Percentiles rank a stretch among this genome's conserved stretches.
phyloP scores from a whole-genome alignment of 23 tunicate genomes.

The Ascidia mentula region DNA sequence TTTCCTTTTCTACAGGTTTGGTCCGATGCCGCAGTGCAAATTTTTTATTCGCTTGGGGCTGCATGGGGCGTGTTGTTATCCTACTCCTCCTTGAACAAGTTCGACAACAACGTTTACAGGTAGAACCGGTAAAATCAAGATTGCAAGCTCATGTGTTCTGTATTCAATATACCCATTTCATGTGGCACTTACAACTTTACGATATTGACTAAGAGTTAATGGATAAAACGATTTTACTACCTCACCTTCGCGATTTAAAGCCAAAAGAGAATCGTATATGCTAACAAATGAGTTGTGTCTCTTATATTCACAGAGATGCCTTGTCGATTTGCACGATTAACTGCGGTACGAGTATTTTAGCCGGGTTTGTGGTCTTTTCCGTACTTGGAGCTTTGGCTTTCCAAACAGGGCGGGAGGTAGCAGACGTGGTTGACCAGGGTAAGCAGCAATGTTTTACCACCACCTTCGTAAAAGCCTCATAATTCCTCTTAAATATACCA shows the following conservation, averaged over 20 bases:
- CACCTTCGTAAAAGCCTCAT: neutral
- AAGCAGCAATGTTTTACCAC: neutral
- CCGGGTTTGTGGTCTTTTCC: conserved; percentile 85
- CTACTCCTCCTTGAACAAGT: conserved; percentile 77
- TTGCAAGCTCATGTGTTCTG: too few relatives aligned
- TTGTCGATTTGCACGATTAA: conserved; percentile 48
- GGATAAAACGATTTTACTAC: too few relatives aligned
- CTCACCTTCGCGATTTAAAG: too few relatives aligned
- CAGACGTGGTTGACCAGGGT: conserved; percentile 83
- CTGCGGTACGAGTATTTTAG: conserved; percentile 60
- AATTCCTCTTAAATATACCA: neutral
- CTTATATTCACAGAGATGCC: conserved; percentile 72
- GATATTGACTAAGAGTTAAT: too few relatives aligned
- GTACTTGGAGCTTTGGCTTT: conserved; percentile 76
- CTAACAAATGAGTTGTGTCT: too few relatives aligned
- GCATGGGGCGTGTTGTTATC: conserved; percentile 81
- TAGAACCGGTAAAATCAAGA: too few relatives aligned
- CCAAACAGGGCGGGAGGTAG: conserved; percentile 65
- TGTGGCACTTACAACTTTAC: too few relatives aligned
- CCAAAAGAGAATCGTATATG: too few relatives aligned
- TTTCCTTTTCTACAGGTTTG: conserved; percentile 59
- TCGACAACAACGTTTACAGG: conserved; percentile 83
- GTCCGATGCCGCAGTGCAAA: conserved; percentile 86
- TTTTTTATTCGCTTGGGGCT: conserved; percentile 76
- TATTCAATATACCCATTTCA: too few relatives aligned